Conservation (phyloP, 2,888 invertebrate species). For the Palloptera scutellata region DNA sequence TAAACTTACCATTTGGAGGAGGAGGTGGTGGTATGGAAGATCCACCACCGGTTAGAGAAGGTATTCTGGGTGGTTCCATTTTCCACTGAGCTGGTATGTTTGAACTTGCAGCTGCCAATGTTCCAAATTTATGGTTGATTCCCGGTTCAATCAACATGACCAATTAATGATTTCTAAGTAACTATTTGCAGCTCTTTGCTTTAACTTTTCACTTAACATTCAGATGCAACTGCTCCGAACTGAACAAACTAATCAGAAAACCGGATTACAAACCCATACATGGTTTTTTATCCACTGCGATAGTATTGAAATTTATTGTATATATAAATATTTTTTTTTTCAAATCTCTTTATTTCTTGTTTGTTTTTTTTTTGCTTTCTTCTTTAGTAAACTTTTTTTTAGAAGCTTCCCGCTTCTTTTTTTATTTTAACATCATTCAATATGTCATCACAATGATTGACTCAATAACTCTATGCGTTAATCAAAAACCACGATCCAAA, state of each 20-base stretch:
- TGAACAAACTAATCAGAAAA: constrained; percentile 5
- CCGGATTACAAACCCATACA: constrained; percentile 13
- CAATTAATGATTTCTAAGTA: constrained; percentile 58
- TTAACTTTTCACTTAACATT: not conserved
- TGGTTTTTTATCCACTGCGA: not conserved
- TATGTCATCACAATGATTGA: not conserved
- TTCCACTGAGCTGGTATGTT: constrained; percentile 61
- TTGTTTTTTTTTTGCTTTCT: not conserved
- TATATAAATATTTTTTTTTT: constrained; percentile 12
- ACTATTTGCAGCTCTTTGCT: not conserved
- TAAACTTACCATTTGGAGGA: constrained; percentile 53
- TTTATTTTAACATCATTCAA: constrained; percentile 19
- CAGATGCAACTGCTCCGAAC: not conserved
- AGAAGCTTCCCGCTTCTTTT: constrained; percentile 14
- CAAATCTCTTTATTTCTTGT: not conserved
- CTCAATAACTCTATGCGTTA: constrained; percentile 1
- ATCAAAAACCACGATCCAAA: constrained; percentile 51
- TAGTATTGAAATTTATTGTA: not conserved
- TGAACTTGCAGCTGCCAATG: constrained; percentile 60
- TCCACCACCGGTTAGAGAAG: constrained; percentile 48
- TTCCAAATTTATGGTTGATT: constrained; percentile 64
- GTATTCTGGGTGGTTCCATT: constrained; percentile 62
- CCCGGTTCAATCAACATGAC: constrained; percentile 65
- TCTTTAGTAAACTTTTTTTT: constrained; percentile 1
- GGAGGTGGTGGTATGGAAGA: constrained; percentile 51